Evolutionary conservation across 2,797 vertebrate genomes (phyloP).

Genomic region (Spinus olivaceus): DNA sequence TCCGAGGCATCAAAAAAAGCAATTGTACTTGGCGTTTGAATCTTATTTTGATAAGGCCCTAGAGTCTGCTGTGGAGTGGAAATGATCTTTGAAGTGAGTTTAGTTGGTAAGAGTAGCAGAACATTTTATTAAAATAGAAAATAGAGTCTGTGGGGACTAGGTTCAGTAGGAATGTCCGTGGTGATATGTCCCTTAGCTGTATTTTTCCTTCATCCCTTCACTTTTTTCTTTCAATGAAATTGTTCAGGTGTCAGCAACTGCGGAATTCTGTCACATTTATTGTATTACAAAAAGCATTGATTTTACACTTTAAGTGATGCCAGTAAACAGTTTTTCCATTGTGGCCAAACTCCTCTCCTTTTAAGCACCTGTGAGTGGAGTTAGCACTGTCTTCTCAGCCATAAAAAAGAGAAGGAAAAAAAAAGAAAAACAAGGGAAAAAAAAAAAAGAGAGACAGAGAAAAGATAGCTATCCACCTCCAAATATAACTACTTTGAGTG

Average conservation of each 20-base stretch:
- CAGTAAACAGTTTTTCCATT: constrained; percentile 16
- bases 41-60: neutral
- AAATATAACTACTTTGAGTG: neutral
- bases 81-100: neutral
- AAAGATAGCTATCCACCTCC: neutral
- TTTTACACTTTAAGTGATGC: constrained; percentile 6
- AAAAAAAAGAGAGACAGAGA: neutral
- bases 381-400: neutral
- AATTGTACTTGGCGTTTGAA: neutral
- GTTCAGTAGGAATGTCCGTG: neutral
- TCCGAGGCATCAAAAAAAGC: neutral
- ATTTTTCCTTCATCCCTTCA: neutral
- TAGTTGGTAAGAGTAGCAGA: neutral
- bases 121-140: neutral
- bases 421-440: neutral
- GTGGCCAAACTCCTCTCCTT: neutral
- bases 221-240: neutral
- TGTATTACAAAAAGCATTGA: constrained; percentile 3
- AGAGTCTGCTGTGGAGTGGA: neutral
- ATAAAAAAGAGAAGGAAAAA: neutral
- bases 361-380: constrained; percentile 15
- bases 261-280: neutral
- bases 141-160: neutral
- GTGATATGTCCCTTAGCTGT: neutral
- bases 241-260: neutral